phyloP scores from a whole-genome alignment of 2,797 vertebrate species.

The Strix occidentalis region DNA sequence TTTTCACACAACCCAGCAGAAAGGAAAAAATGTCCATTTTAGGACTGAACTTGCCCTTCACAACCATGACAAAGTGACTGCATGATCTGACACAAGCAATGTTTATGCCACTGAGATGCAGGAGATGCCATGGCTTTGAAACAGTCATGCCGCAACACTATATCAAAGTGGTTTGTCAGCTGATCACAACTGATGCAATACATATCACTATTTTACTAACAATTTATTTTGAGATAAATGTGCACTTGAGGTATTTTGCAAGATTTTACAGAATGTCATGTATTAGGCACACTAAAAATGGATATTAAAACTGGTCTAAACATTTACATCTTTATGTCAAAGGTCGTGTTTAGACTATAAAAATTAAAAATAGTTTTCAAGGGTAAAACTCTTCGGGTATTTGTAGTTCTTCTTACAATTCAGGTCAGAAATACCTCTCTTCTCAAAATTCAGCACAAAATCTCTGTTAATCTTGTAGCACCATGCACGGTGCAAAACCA shows the following conservation, averaged over 20 bases:
- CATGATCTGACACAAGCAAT: not conserved
- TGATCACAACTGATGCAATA: not conserved
- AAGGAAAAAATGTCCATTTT: not conserved
- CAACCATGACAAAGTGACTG: not conserved
- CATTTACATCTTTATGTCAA: not conserved
- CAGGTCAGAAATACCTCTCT: not conserved
- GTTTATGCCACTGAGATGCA: not conserved
- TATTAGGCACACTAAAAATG: not conserved
- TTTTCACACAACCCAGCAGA: not conserved
- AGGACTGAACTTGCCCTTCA: not conserved
- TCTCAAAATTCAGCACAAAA: not conserved
- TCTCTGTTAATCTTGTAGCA: not conserved
- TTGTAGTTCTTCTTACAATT: not conserved
- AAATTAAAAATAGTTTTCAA: not conserved
- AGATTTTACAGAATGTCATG: not conserved
- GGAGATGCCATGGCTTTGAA: not conserved
- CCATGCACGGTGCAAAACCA: not conserved
- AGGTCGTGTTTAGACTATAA: not conserved
- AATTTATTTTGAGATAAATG: not conserved
- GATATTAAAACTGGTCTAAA: not conserved
- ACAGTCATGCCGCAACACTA: not conserved
- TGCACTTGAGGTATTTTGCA: not conserved
- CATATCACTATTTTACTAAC: not conserved
- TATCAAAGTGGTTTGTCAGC: not conserved
- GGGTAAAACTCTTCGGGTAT: not conserved